phyloP scores from a whole-genome alignment of 2,113 vertebrate species.

The Corvus moneduloides region DNA sequence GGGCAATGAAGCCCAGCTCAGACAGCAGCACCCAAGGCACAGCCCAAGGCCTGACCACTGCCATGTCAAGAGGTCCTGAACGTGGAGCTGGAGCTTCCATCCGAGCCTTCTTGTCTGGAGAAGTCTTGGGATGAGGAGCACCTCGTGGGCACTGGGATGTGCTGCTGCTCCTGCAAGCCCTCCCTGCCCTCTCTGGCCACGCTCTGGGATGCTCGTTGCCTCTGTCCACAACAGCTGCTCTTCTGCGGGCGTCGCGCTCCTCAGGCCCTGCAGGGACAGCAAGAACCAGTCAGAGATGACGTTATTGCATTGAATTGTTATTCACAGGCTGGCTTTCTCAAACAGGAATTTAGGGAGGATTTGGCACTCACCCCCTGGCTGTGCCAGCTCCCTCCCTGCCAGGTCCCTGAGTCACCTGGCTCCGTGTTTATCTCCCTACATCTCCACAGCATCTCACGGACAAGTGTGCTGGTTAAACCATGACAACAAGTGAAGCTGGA shows the following conservation, averaged over 20 bases:
- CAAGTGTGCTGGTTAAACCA: neutral
- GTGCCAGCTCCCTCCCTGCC: neutral
- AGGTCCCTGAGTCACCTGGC: neutral
- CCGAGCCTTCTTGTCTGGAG: rapidly evolving
- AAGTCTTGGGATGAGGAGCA: neutral
- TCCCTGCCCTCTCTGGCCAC: neutral
- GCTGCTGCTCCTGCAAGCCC: neutral
- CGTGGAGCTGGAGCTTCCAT: rapidly evolving
- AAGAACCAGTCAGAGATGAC: neutral
- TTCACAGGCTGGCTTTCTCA: neutral
- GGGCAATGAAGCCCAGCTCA: rapidly evolving
- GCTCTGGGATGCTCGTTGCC: neutral
- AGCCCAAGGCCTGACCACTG: neutral
- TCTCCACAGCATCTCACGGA: neutral
- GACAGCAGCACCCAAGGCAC: neutral
- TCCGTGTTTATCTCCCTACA: neutral
- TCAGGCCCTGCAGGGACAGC: neutral
- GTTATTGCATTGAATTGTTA: neutral
- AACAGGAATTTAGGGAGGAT: neutral
- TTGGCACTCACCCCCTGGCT: neutral
- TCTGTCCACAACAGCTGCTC: neutral
- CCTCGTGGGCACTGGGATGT: neutral
- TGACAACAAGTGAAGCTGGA: neutral
- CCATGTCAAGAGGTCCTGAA: neutral
- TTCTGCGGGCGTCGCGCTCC: neutral